Evolutionary conservation across 2,888 invertebrate species (phyloP).

Genomic region (Apeira syringaria): DNA sequence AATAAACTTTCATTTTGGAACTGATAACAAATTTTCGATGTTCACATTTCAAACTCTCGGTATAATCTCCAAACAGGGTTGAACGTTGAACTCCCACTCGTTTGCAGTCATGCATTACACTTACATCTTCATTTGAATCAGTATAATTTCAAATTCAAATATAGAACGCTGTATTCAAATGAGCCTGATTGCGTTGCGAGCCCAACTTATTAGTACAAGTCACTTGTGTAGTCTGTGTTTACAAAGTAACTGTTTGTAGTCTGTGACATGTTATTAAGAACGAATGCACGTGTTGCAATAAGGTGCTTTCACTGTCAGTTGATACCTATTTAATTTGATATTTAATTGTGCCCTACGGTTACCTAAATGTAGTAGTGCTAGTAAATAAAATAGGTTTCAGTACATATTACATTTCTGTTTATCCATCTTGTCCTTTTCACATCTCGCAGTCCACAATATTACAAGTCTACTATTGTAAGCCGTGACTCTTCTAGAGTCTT

Average conservation of each 20-base stretch:
- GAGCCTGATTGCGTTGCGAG: conserved; percentile 55
- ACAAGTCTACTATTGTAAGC: too few relatives aligned
- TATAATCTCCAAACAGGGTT: too few relatives aligned
- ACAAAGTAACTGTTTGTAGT: neutral
- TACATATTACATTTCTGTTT: too few relatives aligned
- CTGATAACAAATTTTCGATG: too few relatives aligned
- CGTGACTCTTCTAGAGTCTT: too few relatives aligned
- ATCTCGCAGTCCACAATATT: too few relatives aligned
- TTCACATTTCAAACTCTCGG: too few relatives aligned
- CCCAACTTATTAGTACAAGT: conserved; percentile 39
- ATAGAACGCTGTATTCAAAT: conserved; percentile 65
- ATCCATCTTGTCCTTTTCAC: too few relatives aligned
- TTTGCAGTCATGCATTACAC: conserved; percentile 5
- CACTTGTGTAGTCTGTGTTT: conserved; percentile 9
- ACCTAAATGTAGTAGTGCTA: too few relatives aligned
- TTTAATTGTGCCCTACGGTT: conserved; percentile 14
- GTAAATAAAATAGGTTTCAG: too few relatives aligned
- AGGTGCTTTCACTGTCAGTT: conserved; percentile 36
- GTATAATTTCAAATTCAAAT: conserved; percentile 66
- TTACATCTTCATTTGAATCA: conserved; percentile 54
- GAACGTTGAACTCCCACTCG: too few relatives aligned
- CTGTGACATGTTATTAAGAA: conserved; percentile 15
- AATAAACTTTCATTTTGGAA: too few relatives aligned
- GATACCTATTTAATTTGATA: conserved; percentile 15
- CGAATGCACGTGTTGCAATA: conserved; percentile 51